Evolutionary conservation across 2,113 vertebrate genomes (phyloP), one percentile per base, ranked within the genome.

Genomic region (Pteropus alecto): DNA sequence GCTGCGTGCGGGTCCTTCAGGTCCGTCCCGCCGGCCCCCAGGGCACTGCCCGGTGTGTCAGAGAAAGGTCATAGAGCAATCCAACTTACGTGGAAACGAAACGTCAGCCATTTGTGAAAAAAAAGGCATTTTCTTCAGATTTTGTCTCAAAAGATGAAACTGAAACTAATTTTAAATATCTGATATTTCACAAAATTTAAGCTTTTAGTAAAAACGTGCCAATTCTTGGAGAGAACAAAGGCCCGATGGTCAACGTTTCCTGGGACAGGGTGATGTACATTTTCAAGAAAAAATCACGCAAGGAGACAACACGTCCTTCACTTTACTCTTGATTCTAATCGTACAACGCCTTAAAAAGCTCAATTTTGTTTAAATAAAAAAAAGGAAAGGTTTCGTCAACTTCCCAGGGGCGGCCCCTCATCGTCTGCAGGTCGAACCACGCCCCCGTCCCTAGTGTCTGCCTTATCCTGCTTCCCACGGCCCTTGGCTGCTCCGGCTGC

Each of bases 391-490:
- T n/a, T 61, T 83, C 15, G 16, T 33, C 60, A 26, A 35, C 8
- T 48, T 26, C 54, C 5, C 54, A 54, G 21, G 13, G 68, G 6
- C 1, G 14, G 51, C 43, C 35, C 70, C 21, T 58, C 46, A n/a
- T 3, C 51, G 15, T 18, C 1, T 3, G 54, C n/a, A 41, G 33
- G 33, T 43, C 54, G 9, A 26, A 19, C 7, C 51, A 16, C 0
- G 0, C 35, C 9, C 35, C 4, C 0, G 35, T 14, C 43, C 54
- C 70, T 0, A 0, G 8, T 1, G 33, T 6, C 46, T 38, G 38
- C 38, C 38, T 38, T 38, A 38, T 38, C 38, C 38, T 38, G 38
- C 38, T 38, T 38, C n/a, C 24, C 3, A 1, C 7, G 10, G 48
- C 48, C 6, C 15, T 7, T 0, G 7, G 28, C 13, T 1, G 21